These are phyloP conservation scores for Drosophila dives DNA, from an alignment of 2,888 invertebrate genomes.

Conservation along the genomic window DNA sequence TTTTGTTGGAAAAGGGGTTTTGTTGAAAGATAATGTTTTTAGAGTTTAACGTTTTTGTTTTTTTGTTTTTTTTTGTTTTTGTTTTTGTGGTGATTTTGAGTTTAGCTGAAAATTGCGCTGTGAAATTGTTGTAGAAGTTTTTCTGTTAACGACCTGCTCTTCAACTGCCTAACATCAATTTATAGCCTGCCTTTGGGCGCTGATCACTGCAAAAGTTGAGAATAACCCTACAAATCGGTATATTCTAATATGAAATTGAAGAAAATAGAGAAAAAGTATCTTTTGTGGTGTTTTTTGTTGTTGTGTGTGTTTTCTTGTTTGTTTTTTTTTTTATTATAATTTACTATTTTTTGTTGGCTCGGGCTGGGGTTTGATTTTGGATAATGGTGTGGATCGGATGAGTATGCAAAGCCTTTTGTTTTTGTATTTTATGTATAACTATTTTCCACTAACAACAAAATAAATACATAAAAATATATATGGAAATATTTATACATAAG, in stretches of 20 bases:
- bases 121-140: conserved; percentile 37
- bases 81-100: conserved; percentile 30
- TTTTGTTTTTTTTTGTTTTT: conserved; percentile 43
- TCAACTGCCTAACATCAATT: conserved; percentile 37
- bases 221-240: conserved; percentile 21
- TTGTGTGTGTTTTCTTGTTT: conserved; percentile 49
- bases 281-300: conserved; percentile 42
- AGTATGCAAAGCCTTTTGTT: conserved; percentile 80
- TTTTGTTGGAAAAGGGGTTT: conserved; percentile 35
- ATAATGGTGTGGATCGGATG: conserved; percentile 70
- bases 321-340: conserved; percentile 36
- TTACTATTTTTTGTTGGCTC: conserved; percentile 12
- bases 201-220: conserved; percentile 39
- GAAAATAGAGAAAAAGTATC: conserved; percentile 21
- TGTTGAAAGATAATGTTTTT: conserved; percentile 60
- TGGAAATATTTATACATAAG: conserved; percentile 52
- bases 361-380: conserved; percentile 26
- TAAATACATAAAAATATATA: conserved; percentile 64
- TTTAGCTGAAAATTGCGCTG: conserved; percentile 55
- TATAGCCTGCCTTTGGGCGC: conserved; percentile 35
- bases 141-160: conserved; percentile 26
- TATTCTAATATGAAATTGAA: conserved; percentile 27
- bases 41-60: conserved; percentile 44
- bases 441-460: conserved; percentile 71
- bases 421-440: conserved; percentile 70